Evolutionary conservation across 1,140 invertebrate species (phyloP).

Genomic region (Lysiphlebus fabarum): DNA sequence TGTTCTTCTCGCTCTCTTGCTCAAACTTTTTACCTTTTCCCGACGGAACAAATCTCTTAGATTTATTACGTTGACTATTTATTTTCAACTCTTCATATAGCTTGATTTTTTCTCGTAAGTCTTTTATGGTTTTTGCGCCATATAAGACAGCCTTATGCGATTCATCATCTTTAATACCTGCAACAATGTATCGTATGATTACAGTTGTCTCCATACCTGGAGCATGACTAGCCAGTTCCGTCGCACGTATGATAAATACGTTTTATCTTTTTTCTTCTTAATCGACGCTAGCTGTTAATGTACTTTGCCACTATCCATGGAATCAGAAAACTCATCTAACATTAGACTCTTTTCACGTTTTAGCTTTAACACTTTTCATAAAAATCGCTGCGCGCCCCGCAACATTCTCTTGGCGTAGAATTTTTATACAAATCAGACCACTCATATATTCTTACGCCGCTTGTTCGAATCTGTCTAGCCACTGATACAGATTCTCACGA

Average conservation of each 20-base stretch:
- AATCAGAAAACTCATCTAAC: slow-evolving; percentile 23
- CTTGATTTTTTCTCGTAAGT: slow-evolving; percentile 29
- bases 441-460: no score
- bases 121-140: slow-evolving; percentile 22
- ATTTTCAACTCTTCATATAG: slow-evolving; percentile 18
- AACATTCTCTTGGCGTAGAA: no score
- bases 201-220: slow-evolving; percentile 27
- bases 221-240: slow-evolving; percentile 31
- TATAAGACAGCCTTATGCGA: slow-evolving; percentile 29
- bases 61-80: background rate
- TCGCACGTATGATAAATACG: slow-evolving; percentile 31
- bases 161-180: slow-evolving; percentile 32
- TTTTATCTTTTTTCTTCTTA: slow-evolving; percentile 25
- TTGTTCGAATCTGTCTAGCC: no score
- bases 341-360: slow-evolving; percentile 14
- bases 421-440: no score
- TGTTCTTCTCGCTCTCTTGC: slow-evolving; percentile 18
- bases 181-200: slow-evolving; percentile 36
- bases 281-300: slow-evolving; percentile 16
- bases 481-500: no score
- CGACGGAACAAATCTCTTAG: background rate
- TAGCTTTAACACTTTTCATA: no score
- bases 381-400: no score
- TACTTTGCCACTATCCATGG: slow-evolving; percentile 20
- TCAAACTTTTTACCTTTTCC: slow-evolving; percentile 7